Evolutionary conservation across 1,140 invertebrate species (phyloP), one percentile per base, ranked within the genome.

Genomic region (Drosophila punjabiensis): DNA sequence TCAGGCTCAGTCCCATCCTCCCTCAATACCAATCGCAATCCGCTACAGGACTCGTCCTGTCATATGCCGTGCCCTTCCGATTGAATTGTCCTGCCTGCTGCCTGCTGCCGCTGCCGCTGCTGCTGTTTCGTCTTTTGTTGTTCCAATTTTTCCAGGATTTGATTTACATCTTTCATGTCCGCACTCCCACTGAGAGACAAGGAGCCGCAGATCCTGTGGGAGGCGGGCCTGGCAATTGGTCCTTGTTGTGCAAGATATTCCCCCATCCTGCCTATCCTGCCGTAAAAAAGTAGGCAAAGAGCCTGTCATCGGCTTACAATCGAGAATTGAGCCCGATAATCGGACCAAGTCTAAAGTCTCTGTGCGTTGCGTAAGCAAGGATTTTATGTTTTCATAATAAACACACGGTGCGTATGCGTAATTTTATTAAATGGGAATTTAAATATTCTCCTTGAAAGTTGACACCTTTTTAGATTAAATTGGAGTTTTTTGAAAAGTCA

Each of bases 131-230:
- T 18, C 68, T 73, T 73, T 74, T 74, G 70, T 73, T 74, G 47
- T 61, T 73, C 55, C 45, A 60, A 74, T 74, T 74, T 71, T 73
- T 74, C 53, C 55, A 60, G 70, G 70, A 60, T 71, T 74, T 74
- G 67, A 74, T 74, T 74, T 74, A 61, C 55, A 73, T 74, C 67
- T 61, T 74, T 73, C 67, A 52, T 74, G 68, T 73, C 70, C 53
- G 68, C 45, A 56, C 68, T 33, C 64, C 68, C 68, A 58, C 50
- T n/a, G 47, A 69, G 64, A 33, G 52, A 33, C 68, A 68, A 60
- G 28, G 20, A 41, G 56, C 56, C 56, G 28, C 56, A 41, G 56
- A 59, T 41, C 56, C 56, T 59, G 35, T 28, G 20, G 48, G 32
- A 14, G 18, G 52, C 18, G 47, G 50, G 28, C n/a, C 5, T 30